Conservation (phyloP, 2,113 vertebrate species). For the Callionymus lyra region DNA sequence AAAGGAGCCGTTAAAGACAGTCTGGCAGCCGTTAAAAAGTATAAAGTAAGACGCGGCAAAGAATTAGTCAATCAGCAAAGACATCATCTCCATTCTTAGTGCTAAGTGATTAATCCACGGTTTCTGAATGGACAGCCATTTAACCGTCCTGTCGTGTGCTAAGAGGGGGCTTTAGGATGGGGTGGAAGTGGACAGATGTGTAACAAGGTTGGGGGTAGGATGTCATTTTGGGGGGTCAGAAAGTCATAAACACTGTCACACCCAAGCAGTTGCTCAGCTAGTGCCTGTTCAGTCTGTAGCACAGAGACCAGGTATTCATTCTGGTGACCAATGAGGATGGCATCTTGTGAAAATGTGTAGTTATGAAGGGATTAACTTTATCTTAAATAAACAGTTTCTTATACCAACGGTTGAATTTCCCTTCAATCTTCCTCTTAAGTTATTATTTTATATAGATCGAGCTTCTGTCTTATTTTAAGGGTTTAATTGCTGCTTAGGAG, state of each 20-base stretch:
- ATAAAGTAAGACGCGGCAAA: constrained; percentile 12
- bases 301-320: no score
- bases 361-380: no score
- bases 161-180: constrained; percentile 15
- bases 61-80: constrained; percentile 14
- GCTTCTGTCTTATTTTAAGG: no score
- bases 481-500: no score
- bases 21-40: constrained; percentile 11
- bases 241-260: constrained; percentile 35
- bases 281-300: constrained; percentile 6
- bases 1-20: constrained; percentile 21
- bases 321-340: no score
- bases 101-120: constrained; percentile 11
- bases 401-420: no score
- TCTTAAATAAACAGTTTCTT: no score
- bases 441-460: no score
- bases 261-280: constrained; percentile 17
- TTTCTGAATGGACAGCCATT: constrained; percentile 8
- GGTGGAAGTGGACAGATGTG: constrained; percentile 28
- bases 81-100: constrained; percentile 33
- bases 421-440: no score
- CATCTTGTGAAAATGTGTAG: no score
- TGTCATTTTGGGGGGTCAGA: constrained; percentile 16
- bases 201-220: not conserved
- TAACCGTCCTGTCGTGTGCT: constrained; percentile 22